Evolutionary conservation across 1,140 invertebrate genomes (phyloP).

Genomic region (Oscheius sp.): DNA sequence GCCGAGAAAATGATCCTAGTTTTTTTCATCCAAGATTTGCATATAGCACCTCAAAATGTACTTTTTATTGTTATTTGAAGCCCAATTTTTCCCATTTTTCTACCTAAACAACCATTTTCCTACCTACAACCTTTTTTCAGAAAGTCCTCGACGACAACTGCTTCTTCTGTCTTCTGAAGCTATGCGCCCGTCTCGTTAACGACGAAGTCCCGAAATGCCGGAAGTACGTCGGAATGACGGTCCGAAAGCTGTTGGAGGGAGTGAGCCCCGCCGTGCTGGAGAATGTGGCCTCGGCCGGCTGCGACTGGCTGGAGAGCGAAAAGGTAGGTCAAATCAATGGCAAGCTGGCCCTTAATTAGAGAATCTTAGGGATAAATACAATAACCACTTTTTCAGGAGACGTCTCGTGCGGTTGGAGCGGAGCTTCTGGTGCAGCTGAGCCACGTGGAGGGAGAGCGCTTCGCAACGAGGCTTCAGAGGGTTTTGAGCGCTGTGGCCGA

Average conservation of each 20-base stretch:
- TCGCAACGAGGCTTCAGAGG: neutral
- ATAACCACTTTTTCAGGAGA: slow-evolving; percentile 5
- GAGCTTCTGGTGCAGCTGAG: slow-evolving; percentile 19
- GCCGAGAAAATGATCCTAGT: no score
- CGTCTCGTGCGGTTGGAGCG: slow-evolving; percentile 14
- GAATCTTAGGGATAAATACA: neutral
- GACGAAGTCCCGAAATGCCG: slow-evolving; percentile 63
- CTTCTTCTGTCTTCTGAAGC: slow-evolving; percentile 72
- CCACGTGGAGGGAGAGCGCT: slow-evolving; percentile 4
- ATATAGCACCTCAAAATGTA: neutral
- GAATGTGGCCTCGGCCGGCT: slow-evolving; percentile 42
- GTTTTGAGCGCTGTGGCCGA: neutral
- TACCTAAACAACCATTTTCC: slow-evolving; percentile 14
- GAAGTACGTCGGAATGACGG: slow-evolving; percentile 59
- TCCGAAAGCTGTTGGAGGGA: slow-evolving; percentile 62
- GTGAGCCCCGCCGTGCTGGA: slow-evolving; percentile 45
- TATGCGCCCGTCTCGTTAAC: slow-evolving; percentile 68
- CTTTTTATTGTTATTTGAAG: no score
- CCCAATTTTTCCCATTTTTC: neutral
- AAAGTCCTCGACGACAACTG: slow-evolving; percentile 68
- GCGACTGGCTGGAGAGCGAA: slow-evolving; percentile 45
- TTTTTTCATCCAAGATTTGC: neutral
- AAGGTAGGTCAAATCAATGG: no score
- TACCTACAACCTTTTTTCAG: slow-evolving; percentile 63
- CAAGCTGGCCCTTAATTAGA: no score